Base-by-base conservation (phyloP, 2,797 vertebrate genomes). In the Allobates femoralis region DNA sequence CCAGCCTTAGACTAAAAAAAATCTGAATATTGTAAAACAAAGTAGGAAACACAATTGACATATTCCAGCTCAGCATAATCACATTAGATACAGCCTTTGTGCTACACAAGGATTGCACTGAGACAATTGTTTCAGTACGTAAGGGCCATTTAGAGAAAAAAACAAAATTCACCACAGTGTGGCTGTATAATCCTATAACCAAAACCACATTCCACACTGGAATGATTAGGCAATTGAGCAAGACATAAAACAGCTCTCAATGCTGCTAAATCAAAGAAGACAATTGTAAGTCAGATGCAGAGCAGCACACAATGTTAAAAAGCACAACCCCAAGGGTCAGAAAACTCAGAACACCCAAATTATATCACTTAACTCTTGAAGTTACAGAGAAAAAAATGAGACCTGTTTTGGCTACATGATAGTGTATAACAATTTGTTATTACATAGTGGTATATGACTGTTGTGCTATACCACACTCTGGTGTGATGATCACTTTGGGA, bases 201-300 rank as follows among this genome's bases (percentile, higher is more conserved):
- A 84, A 87, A 87, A 87, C 86, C 86, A 84, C 86, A 87, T 81
- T 84, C 82, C 86, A 87, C 86, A 84, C 56, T 87, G 86, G 67
- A 87, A 87, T 87, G 86, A 87, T 87, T 87, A 84, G 86, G 79
- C 86, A 84, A 73, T 84, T 84, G 76, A 87, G 62, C 76, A 83
- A 84, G 86, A 87, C 81, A 84, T 80, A 79, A 87, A 87, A 41
- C 86, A 87, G 86, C 58, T 46, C 82, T 79, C 76, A 84, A 75
- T 46, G 56, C 81, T 75, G 55, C 26, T 58, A 87, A 84, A 87
- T 87, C 86, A 87, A 87, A 87, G 86, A 71, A 83, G 77, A 87
- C 77, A 80, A 81, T 87, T 87, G 77, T 53, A 87, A 80, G 84
- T 87, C 81, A 84, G 67, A 87, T 84, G 86, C 58, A 75, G 69